Evolutionary conservation across 2,113 vertebrate species (phyloP), one percentile per base, ranked within the genome.

Genomic region (Falcunculus frontatus): DNA sequence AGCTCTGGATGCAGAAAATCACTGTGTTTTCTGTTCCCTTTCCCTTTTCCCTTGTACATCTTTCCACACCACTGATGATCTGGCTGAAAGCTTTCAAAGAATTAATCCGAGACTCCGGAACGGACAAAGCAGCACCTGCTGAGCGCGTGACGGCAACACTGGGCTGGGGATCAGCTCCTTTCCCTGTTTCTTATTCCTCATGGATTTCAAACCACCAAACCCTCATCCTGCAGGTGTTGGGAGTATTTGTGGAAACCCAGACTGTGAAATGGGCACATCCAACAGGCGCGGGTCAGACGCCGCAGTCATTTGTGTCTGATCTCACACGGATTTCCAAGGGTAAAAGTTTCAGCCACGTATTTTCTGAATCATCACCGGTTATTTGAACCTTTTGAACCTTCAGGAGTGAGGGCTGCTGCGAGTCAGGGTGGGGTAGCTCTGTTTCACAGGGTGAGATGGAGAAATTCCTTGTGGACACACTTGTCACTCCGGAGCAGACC

Each of bases 41-140:
- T 67, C 63, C 77, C 35, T 81, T 44, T 55, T 19, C 41, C 29
- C 56, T 65, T 29, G 20, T n/a, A 12, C 32, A 14, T 87, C 62
- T 68, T 89, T 87, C 84, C 33, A 49, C 65, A 37, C 75, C 64
- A 1, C 25, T 14, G 20, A 19, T 64, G 68, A 78, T 18, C 15
- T 29, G 76, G 63, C 72, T 52, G 76, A 89, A 91, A 95, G 20
- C 67, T 95, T 96, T 81, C 81, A 74, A 96, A 95, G 57, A 69
- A 68, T 86, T 60, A 47, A 94, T 74, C 56, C 39, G 29, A 91
- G 95, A 83, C 17, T 16, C 25, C 4, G 13, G 87, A 87, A 56
- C 7, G 63, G 94, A 59, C 64, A 87, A 41, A 57, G 67, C 35
- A 69, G 76, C 86, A 88, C 79, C 47, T 70, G 41, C 39, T 93